Conservation (phyloP, 2,797 vertebrate species). For the Eremophila alpestris region DNA sequence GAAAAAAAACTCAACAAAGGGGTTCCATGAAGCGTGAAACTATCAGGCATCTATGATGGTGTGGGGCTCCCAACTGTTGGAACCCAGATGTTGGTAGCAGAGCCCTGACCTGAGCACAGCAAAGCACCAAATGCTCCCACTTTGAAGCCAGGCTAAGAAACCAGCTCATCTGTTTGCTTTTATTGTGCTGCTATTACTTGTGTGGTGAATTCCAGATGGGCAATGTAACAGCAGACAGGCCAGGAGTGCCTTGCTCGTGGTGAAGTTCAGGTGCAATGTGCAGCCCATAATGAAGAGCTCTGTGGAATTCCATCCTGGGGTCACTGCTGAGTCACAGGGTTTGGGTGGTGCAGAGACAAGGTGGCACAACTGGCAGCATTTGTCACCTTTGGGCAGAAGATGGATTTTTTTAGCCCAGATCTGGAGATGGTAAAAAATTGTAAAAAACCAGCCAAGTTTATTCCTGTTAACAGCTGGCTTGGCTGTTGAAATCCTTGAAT, state of each 20-base stretch:
- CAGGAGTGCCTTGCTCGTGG: accelerated
- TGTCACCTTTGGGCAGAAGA: neutral
- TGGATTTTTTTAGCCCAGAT: neutral
- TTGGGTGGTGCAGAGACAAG: neutral
- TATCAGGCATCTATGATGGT: accelerated
- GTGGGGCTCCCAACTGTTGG: neutral
- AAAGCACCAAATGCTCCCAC: constrained; percentile 48
- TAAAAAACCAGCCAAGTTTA: neutral
- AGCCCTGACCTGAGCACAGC: neutral
- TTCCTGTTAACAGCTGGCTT: neutral
- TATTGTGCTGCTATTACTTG: constrained; percentile 12
- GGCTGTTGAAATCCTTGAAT: neutral
- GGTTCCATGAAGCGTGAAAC: neutral
- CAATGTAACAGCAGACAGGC: neutral
- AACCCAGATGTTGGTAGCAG: neutral
- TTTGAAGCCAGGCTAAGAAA: constrained; percentile 64
- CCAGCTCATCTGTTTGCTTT: constrained; percentile 46
- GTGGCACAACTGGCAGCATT: accelerated
- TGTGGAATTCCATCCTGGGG: neutral
- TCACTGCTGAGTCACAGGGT: neutral
- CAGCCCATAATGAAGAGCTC: neutral
- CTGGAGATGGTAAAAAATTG: neutral
- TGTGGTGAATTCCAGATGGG: neutral
- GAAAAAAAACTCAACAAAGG: neutral
- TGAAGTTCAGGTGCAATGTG: neutral